A percentile compares a stretch with the other conserved stretches of the same genome.
Conservation (phyloP, 1,140 invertebrate species). For the Medauroidea extradentata region DNA sequence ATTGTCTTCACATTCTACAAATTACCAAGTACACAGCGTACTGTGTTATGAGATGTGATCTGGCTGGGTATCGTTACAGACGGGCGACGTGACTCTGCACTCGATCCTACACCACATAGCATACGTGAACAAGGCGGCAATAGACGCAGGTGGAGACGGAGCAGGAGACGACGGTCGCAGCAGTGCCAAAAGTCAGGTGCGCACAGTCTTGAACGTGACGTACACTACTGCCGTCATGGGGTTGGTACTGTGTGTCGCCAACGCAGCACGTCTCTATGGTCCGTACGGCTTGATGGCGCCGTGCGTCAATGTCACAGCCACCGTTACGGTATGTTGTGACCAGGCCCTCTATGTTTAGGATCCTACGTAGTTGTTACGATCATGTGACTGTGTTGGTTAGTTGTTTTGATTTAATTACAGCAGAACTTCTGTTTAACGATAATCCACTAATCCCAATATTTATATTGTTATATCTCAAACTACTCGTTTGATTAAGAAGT, state of each 20-base stretch:
- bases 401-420: too few species aligned
- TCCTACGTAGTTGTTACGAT: too few species aligned
- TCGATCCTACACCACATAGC: slow-evolving; percentile 58
- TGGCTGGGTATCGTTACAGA: not conserved
- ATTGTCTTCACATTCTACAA: too few species aligned
- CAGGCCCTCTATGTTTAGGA: too few species aligned
- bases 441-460: too few species aligned
- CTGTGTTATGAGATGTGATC: not conserved
- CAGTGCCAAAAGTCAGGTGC: slow-evolving; percentile 44
- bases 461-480: too few species aligned
- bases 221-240: slow-evolving; percentile 51
- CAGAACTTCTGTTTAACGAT: too few species aligned
- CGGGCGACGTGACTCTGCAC: slow-evolving; percentile 43
- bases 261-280: slow-evolving; percentile 44
- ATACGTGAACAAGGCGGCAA: slow-evolving; percentile 51
- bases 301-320: too few species aligned
- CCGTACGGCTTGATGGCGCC: slow-evolving; percentile 5
- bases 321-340: too few species aligned
- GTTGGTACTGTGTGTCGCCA: slow-evolving; percentile 48
- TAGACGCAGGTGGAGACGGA: slow-evolving; percentile 35
- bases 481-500: too few species aligned
- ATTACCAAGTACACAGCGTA: not conserved
- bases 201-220: slow-evolving; percentile 47
- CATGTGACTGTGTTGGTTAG: too few species aligned
- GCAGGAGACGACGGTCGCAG: slow-evolving; percentile 33